Evolutionary conservation across 2,797 vertebrate species (phyloP).

Genomic region (Silurus aristotelis): DNA sequence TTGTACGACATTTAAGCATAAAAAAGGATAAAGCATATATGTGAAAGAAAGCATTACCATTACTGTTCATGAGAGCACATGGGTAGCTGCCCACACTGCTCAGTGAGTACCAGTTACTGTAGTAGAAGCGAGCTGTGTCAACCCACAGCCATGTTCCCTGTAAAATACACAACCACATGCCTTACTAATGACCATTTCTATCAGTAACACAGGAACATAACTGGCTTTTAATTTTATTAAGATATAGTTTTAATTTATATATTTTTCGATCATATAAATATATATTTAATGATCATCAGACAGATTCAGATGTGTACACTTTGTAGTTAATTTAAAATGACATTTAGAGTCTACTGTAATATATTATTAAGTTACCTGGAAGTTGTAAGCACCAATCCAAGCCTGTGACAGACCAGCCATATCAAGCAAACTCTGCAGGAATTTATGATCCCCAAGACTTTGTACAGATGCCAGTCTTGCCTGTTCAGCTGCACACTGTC

Average conservation of each 20-base stretch:
- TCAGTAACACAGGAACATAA: too few relatives aligned
- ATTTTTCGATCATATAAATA: too few relatives aligned
- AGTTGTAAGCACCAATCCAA: conserved; percentile 27
- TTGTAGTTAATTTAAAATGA: not conserved
- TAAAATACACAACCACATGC: not conserved
- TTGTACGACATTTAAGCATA: too few relatives aligned
- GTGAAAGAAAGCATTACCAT: not conserved
- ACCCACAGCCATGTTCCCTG: conserved; percentile 20
- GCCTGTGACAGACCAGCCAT: not conserved
- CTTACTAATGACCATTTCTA: too few relatives aligned
- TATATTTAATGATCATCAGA: too few relatives aligned
- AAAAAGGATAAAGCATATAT: not conserved
- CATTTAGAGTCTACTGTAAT: not conserved
- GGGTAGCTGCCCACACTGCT: not conserved
- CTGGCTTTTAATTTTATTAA: too few relatives aligned
- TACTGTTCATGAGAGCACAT: not conserved
- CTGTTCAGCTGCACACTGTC: not conserved
- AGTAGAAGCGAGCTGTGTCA: conserved; percentile 19
- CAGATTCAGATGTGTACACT: too few relatives aligned
- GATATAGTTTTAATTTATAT: too few relatives aligned
- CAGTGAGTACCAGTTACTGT: conserved; percentile 28
- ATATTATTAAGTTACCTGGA: not conserved
- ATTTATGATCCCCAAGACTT: not conserved
- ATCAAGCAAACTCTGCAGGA: conserved; percentile 15
- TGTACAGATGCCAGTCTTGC: conserved; percentile 12